phyloP scores from a whole-genome alignment of 2,888 invertebrate species.

The Vandiemenella viatica region DNA sequence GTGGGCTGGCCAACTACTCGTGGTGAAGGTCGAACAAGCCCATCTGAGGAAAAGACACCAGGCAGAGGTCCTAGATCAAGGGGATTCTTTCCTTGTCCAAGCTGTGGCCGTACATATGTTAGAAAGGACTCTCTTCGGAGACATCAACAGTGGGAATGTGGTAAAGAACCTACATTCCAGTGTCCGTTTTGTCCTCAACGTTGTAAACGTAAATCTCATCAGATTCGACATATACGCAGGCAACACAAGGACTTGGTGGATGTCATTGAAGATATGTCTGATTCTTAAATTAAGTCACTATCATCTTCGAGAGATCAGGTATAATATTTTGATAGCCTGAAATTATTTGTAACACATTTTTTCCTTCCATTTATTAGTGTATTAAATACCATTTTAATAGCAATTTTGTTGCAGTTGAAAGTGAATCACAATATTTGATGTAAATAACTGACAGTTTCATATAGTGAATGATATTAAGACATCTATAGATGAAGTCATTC shows the following conservation, averaged over 20 bases:
- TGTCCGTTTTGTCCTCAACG: conserved; percentile 32
- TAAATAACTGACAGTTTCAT: too few relatives aligned
- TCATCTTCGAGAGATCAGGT: too few relatives aligned
- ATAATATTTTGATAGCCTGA: too few relatives aligned
- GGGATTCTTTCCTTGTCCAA: conserved; percentile 19
- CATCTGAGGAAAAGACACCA: neutral
- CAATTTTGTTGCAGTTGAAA: too few relatives aligned
- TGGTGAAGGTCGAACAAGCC: neutral
- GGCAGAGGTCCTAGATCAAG: neutral
- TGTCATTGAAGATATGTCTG: conserved; percentile 26
- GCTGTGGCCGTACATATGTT: conserved; percentile 21
- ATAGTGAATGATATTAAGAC: too few relatives aligned
- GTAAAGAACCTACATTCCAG: conserved; percentile 33
- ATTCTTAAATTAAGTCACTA: neutral
- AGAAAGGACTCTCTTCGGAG: conserved; percentile 23
- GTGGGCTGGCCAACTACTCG: neutral
- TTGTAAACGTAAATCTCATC: conserved; percentile 31
- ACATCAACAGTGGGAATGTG: conserved; percentile 31
- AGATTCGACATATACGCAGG: conserved; percentile 36
- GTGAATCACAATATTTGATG: too few relatives aligned
- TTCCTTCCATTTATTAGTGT: neutral
- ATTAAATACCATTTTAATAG: neutral
- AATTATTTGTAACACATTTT: too few relatives aligned
- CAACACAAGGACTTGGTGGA: conserved; percentile 37
- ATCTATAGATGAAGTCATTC: too few relatives aligned